A percentile compares a stretch with the other conserved stretches of the same genome.
These are phyloP conservation scores for Trichacis sp. DNA, from an alignment of 2,888 invertebrate species.

Conservation along the genomic window DNA sequence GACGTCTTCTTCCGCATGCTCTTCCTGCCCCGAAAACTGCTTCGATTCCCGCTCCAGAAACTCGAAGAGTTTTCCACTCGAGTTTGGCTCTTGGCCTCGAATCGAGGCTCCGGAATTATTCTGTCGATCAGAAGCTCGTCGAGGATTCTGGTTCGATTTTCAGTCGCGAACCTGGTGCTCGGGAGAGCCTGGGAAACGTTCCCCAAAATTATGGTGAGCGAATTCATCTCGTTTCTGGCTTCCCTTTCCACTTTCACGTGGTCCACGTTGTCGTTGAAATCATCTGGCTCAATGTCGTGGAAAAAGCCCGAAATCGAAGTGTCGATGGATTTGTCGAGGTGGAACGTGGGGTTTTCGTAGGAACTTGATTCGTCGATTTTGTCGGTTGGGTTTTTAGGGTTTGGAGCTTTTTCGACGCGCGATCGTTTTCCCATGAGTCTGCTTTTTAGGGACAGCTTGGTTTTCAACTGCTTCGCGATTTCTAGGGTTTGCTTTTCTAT, in stretches of 20 bases:
- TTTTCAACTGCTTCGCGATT: conserved; percentile 53
- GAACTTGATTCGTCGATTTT: conserved; percentile 41
- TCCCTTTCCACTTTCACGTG: neutral
- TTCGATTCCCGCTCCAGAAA: conserved; percentile 50
- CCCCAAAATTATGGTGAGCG: conserved; percentile 29
- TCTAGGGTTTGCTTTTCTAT: conserved; percentile 44
- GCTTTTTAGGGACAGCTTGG: conserved; percentile 53
- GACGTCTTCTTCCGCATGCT: conserved; percentile 46
- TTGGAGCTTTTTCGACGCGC: conserved; percentile 24
- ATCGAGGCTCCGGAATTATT: conserved; percentile 4
- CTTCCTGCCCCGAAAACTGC: conserved; percentile 50
- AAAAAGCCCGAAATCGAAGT: conserved; percentile 56
- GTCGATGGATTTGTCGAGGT: conserved; percentile 60
- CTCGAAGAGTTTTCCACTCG: conserved; percentile 53
- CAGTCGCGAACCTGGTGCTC: neutral
- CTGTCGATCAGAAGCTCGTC: neutral
- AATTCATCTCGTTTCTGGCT: neutral
- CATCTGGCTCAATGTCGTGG: conserved; percentile 35
- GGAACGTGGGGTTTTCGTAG: conserved; percentile 65
- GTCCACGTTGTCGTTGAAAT: conserved; percentile 12
- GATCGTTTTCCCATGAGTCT: conserved; percentile 43
- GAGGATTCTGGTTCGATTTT: neutral
- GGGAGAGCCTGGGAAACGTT: neutral
- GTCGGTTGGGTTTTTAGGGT: conserved; percentile 14
- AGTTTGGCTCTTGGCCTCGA: conserved; percentile 34